A percentile compares a stretch with the other conserved stretches of the same genome.
Conservation (phyloP, 2,113 vertebrate genomes). For the Taxidea taxus region DNA sequence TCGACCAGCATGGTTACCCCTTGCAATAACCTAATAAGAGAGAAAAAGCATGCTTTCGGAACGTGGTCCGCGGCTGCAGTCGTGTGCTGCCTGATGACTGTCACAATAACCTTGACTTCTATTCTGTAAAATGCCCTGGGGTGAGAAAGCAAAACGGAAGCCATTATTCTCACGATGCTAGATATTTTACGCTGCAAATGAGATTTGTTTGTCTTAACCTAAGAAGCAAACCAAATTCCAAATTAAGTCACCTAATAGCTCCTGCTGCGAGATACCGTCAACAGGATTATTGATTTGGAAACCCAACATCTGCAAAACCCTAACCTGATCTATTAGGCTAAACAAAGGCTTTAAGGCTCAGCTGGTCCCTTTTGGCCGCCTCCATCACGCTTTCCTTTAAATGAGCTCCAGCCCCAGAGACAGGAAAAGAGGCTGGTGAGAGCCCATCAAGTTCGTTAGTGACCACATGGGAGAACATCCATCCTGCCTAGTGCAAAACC, state of each 20-base stretch:
- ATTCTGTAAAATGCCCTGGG: slow-evolving; percentile 68
- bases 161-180: slow-evolving; percentile 53
- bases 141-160: slow-evolving; percentile 65
- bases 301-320: slow-evolving; percentile 68
- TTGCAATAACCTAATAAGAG: background rate
- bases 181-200: slow-evolving; percentile 62
- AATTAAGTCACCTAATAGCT: slow-evolving; percentile 65
- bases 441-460: background rate
- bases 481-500: background rate
- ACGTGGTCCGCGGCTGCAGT: background rate
- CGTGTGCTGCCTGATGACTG: background rate
- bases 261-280: background rate
- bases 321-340: slow-evolving; percentile 53
- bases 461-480: background rate
- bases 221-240: slow-evolving; percentile 67
- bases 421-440: background rate
- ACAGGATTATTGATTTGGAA: slow-evolving; percentile 66
- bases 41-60: background rate
- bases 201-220: slow-evolving; percentile 64
- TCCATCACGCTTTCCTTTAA: slow-evolving; percentile 19
- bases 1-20: background rate
- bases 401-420: background rate
- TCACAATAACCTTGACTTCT: slow-evolving; percentile 69
- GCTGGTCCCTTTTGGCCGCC: slow-evolving; percentile 35
- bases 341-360: slow-evolving; percentile 55